Evolutionary conservation across 1,140 invertebrate species (phyloP).

Genomic region (Triops cancriformis): DNA sequence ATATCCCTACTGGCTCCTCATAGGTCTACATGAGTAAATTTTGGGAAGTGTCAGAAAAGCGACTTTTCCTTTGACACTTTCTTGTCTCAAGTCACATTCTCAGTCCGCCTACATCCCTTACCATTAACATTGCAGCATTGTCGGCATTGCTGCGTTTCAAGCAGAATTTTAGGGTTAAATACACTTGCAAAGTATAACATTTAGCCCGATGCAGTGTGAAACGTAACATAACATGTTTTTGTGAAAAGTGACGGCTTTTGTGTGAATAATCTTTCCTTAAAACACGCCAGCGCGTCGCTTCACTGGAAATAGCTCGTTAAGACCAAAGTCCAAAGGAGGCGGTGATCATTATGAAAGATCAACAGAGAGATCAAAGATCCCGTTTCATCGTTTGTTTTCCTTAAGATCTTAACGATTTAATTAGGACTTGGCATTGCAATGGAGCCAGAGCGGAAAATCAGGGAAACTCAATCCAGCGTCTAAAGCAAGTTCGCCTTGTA

Average conservation of each 20-base stretch:
- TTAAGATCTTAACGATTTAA: constrained; percentile 11
- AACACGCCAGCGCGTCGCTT: neutral
- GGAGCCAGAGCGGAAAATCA: neutral
- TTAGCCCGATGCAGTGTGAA: neutral
- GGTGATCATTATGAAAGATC: neutral
- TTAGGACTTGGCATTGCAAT: neutral
- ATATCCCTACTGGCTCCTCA: neutral
- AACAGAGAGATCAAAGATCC: neutral
- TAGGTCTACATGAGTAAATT: neutral
- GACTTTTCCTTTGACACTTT: neutral
- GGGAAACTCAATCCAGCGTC: neutral
- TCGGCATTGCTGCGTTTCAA: neutral
- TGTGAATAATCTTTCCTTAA: no score
- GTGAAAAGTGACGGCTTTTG: no score
- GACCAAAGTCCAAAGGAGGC: neutral
- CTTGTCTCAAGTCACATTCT: neutral
- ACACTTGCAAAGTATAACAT: neutral
- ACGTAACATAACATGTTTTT: no score
- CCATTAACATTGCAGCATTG: neutral
- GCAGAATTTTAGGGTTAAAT: neutral
- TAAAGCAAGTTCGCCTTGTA: neutral
- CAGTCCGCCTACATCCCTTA: neutral
- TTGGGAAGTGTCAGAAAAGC: neutral
- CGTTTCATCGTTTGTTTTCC: neutral
- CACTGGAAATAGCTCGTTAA: neutral